Base-by-base conservation (phyloP, 2,113 vertebrate genomes). In the Psittacula cyanocephala region DNA sequence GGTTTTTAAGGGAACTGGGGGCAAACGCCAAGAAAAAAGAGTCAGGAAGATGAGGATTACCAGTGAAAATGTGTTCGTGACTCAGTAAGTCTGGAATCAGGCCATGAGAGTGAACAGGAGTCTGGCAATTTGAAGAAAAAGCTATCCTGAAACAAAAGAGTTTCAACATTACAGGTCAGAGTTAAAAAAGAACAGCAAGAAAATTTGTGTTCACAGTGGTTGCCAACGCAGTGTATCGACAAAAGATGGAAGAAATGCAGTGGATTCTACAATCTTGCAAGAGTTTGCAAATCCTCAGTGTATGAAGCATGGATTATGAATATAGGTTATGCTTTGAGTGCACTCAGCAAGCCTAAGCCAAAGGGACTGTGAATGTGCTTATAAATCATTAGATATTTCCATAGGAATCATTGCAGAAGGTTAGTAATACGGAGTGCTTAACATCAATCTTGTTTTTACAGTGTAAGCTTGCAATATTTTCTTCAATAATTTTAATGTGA, bases 331-430 rank as follows among this genome's bases (percentile, higher is more conserved):
- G 41, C 69, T 88, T 81, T 81, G 86, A 86, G 91, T 81, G 47
- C 65, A 81, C 60, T 88, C 52, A 77, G 91, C 47, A 75, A 91
- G 39, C 31, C 50, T 86, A 93, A 94, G 18, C 64, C 76, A 92
- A 94, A 92, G 29, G 69, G 35, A 63, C 77, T 75, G 39, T 33
- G 55, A 88, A 86, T 43, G 29, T 92, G 20, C 72, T 84, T 88
- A 81, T 68, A 95, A 93, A 86, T 91, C 43, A 2, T 83, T 59
- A 88, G 72, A 39, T 60, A 95, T 95, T 97, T 95, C 88, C 62
- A 75, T 10, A 64, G 65, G 43, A 95, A 92, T 88, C 72, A 47
- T 92, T 84, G 28, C 39, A 95, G 31, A 96, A 78, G 55, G 50
- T 94, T 90, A 86, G 43, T 92, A 90, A 91, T 71, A 46, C 25